A percentile compares a stretch with the other conserved stretches of the same genome.
These are phyloP conservation scores for Myripristis jacobus DNA, from an alignment of 2,797 vertebrate species.

Conservation along the genomic window DNA sequence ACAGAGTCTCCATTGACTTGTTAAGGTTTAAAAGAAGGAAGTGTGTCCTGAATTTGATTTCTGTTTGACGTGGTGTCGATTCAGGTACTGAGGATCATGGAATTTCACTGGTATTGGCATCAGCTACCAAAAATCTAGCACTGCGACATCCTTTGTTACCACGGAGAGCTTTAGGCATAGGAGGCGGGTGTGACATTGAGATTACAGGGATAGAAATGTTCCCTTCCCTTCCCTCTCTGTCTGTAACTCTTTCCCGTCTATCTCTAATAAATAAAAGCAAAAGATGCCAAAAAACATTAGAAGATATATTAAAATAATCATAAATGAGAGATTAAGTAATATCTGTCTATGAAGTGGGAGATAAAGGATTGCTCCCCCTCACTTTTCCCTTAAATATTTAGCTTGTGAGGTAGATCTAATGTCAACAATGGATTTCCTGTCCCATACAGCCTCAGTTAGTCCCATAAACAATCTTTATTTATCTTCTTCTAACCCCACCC, in stretches of 20 bases:
- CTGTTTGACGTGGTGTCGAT: too few relatives aligned
- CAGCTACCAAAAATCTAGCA: too few relatives aligned
- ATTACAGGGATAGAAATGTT: too few relatives aligned
- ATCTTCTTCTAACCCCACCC: constrained; percentile 38
- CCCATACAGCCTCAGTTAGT: not conserved
- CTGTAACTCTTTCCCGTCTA: not conserved
- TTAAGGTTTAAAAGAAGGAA: too few relatives aligned
- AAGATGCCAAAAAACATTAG: not conserved
- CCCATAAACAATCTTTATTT: constrained; percentile 34
- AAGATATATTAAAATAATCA: not conserved
- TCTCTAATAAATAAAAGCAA: not conserved
- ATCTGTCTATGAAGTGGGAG: constrained; percentile 2
- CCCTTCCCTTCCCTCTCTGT: not conserved
- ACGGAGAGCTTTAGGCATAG: too few relatives aligned
- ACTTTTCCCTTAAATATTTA: constrained; percentile 17
- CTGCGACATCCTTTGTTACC: too few relatives aligned
- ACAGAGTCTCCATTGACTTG: too few relatives aligned
- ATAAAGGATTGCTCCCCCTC: constrained; percentile 8
- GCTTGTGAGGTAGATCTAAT: constrained; percentile 1
- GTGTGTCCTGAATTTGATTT: too few relatives aligned
- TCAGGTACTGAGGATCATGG: too few relatives aligned
- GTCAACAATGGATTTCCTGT: constrained; percentile 35
- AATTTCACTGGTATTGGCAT: too few relatives aligned
- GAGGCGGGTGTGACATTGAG: too few relatives aligned
- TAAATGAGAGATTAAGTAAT: not conserved